Percentiles rank a stretch among this genome's conserved stretches.
These are phyloP conservation scores for Antidorcas marsupialis DNA, from an alignment of 2,113 vertebrate species.

Conservation along the genomic window DNA sequence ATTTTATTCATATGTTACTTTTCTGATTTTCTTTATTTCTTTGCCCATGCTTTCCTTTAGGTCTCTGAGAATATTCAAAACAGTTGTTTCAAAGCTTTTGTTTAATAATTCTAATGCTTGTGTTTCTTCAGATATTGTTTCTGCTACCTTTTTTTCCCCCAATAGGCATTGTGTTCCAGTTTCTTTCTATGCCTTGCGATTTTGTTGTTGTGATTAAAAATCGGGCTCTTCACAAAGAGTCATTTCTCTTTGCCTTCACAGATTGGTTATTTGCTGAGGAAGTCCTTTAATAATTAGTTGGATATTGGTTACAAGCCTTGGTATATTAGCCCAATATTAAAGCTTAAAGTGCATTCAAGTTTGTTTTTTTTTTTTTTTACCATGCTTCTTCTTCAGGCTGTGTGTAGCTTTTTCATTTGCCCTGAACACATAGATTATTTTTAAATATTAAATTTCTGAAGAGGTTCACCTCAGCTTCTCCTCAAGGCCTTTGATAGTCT, in stretches of 20 bases:
- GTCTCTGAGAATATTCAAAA: neutral
- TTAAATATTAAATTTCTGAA: neutral
- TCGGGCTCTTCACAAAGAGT: neutral
- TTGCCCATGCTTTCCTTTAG: neutral
- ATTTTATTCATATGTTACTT: neutral
- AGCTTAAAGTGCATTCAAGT: neutral
- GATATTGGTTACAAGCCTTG: neutral
- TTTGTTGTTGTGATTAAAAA: neutral
- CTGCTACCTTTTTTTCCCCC: neutral
- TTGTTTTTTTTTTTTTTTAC: neutral
- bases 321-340: neutral
- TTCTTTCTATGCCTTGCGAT: neutral
- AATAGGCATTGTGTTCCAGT: neutral
- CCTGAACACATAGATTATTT: neutral
- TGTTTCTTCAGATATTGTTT: neutral
- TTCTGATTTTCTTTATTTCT: neutral
- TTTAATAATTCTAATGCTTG: neutral
- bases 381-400: neutral
- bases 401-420: neutral
- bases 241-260: neutral
- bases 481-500: neutral
- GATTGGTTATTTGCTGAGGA: neutral
- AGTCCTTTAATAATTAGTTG: neutral
- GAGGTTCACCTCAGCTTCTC: neutral
- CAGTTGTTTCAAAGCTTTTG: neutral